Percentiles rank a stretch among this genome's conserved stretches.
Evolutionary conservation across 2,888 invertebrate genomes (phyloP).

Genomic region (Acanthopleura granulata): DNA sequence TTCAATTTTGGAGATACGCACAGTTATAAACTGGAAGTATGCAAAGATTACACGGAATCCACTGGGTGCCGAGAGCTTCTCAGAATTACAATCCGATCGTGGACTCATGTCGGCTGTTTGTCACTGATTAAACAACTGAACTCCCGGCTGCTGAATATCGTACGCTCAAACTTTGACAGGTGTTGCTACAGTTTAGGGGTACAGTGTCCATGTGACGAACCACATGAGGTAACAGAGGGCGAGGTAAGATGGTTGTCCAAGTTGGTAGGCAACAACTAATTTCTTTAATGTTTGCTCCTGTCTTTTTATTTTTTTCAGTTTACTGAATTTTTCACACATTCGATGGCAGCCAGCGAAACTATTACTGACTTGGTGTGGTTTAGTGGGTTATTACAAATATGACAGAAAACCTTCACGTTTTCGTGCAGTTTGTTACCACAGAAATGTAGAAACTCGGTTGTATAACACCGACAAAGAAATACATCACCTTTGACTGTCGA

Average conservation of each 20-base stretch:
- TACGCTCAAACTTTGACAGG: conserved; percentile 35
- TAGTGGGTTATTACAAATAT: no score
- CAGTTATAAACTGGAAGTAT: conserved; percentile 36
- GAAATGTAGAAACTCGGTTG: no score
- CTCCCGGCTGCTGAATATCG: conserved; percentile 31
- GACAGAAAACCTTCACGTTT: no score
- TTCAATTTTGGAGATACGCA: conserved; percentile 32
- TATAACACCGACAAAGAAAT: no score
- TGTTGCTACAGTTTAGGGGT: conserved; percentile 37
- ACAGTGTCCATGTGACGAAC: conserved; percentile 34
- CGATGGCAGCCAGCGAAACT: no score
- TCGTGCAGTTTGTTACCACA: no score
- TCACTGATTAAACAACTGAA: conserved; percentile 28
- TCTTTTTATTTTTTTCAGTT: no score
- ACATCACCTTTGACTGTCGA: no score
- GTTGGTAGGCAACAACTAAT: no score
- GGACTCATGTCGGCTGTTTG: conserved; percentile 22
- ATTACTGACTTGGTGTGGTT: no score
- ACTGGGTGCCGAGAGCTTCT: conserved; percentile 26
- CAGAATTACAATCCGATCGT: conserved; percentile 30
- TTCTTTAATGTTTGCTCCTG: no score
- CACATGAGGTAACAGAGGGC: conserved; percentile 33
- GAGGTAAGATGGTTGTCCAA: conserved; percentile 24
- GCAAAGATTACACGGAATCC: conserved; percentile 24
- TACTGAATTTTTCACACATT: no score